Evolutionary conservation across 2,113 vertebrate genomes (phyloP), one percentile per base, ranked within the genome.

Genomic region (Gymnorhina tibicen): DNA sequence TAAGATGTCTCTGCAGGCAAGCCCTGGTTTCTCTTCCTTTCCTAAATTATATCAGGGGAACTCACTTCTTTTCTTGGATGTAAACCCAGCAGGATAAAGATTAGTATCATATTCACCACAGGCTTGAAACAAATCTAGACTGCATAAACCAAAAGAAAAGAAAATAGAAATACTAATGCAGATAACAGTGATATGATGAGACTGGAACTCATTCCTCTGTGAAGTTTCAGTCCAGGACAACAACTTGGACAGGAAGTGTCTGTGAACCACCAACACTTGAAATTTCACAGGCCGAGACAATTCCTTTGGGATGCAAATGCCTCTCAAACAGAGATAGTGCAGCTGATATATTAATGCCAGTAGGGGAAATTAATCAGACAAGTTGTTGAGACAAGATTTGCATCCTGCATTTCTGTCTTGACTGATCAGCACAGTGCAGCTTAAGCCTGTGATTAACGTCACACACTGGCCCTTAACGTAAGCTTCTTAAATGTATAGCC

Each of bases 231-330:
- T 42, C 28, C 62, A 37, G 59, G 58, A 90, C 70, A 85, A 41
- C 83, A 62, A 55, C 59, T 80, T 83, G 87, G 67, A 72, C 47
- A 53, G 33, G 18, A 37, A 69, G 12, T 33, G 20, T 44, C 49
- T 85, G 53, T 39, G 47, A 96, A 50, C 67, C 55, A 76, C 56
- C 41, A 53, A 12, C 49, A 52, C 63, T 80, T 70, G 75, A 83
- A 90, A 95, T 62, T 80, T 55, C 53, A 58, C 32, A 39, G 66
- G 17, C 20, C 1, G 5, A 83, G 88, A 85, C 62, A 67, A 89
- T 75, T 88, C 56, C 56, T 93, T 90, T 90, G 52, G 81, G 35
- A 90, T 96, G 90, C 44, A 96, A 96, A 94, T 80, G 16, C 33
- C 63, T 81, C 63, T 89, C 10, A 6, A 80, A 39, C 7, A 55